Evolutionary conservation across 2,113 vertebrate species (phyloP).

Genomic region (Hemicordylus capensis): DNA sequence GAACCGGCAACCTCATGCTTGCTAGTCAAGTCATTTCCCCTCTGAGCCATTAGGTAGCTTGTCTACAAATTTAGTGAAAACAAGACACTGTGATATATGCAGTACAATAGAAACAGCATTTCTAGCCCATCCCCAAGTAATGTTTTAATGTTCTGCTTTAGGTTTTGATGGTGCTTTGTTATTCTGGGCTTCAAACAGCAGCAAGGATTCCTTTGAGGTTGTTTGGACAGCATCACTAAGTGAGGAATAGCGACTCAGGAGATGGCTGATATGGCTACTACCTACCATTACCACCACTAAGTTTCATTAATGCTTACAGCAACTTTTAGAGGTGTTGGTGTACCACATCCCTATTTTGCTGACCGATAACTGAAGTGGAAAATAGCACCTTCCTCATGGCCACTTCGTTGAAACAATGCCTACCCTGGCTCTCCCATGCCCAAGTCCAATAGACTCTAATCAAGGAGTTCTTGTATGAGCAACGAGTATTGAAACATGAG

Average conservation of each 20-base stretch:
- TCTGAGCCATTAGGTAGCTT: no score
- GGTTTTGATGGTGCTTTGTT: not conserved
- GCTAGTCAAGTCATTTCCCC: no score
- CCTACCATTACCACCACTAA: not conserved
- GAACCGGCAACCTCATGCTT: no score
- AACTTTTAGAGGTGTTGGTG: not conserved
- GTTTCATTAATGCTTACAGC: not conserved
- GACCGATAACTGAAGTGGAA: not conserved
- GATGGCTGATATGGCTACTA: not conserved
- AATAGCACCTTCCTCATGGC: no score
- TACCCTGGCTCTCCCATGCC: no score
- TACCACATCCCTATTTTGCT: not conserved
- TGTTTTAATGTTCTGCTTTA: constrained; percentile 4
- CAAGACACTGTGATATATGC: no score
- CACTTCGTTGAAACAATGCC: no score
- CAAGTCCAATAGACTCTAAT: no score
- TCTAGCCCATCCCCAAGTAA: not conserved
- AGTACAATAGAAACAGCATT: not conserved
- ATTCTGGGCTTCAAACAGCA: not conserved
- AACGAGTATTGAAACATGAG: no score
- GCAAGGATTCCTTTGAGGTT: not conserved
- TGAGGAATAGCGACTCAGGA: not conserved
- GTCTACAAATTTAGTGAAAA: constrained; percentile 5
- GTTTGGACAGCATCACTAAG: no score
- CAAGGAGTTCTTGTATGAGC: no score